Conservation (phyloP, 2,113 vertebrate genomes). For the Zapus hudsonius region DNA sequence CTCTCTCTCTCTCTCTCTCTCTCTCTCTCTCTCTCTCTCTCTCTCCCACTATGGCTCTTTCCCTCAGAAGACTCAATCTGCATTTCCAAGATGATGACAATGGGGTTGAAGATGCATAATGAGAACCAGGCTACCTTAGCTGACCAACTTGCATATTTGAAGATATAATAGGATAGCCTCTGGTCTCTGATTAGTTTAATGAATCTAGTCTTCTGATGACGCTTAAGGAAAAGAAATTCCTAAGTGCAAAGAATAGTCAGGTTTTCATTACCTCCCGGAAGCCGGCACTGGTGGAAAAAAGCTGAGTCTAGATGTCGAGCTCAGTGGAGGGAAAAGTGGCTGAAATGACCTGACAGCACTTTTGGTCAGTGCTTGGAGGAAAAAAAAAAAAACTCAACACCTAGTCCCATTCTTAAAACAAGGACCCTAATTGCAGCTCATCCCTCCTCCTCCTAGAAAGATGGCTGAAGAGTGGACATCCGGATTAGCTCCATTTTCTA, state of each 20-base stretch:
- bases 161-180: neutral
- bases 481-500: neutral
- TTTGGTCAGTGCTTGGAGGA: neutral
- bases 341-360: neutral
- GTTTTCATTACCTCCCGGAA: constrained; percentile 45
- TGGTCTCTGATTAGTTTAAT: neutral
- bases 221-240: constrained; percentile 59
- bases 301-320: neutral
- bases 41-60: neutral
- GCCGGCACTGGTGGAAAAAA: neutral
- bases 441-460: neutral
- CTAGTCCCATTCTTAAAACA: neutral
- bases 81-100: constrained; percentile 53
- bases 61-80: constrained; percentile 46
- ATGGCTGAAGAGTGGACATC: neutral
- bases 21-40: neutral
- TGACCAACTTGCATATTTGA: constrained; percentile 47
- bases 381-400: neutral
- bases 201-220: constrained; percentile 47
- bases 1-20: too few relatives aligned
- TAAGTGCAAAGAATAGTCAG: constrained; percentile 14
- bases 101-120: neutral
- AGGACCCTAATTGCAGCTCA: neutral
- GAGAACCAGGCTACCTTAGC: neutral
- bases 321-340: neutral